phyloP scores from a whole-genome alignment of 1,140 invertebrate genomes.

The Drosophila biarmipes region DNA sequence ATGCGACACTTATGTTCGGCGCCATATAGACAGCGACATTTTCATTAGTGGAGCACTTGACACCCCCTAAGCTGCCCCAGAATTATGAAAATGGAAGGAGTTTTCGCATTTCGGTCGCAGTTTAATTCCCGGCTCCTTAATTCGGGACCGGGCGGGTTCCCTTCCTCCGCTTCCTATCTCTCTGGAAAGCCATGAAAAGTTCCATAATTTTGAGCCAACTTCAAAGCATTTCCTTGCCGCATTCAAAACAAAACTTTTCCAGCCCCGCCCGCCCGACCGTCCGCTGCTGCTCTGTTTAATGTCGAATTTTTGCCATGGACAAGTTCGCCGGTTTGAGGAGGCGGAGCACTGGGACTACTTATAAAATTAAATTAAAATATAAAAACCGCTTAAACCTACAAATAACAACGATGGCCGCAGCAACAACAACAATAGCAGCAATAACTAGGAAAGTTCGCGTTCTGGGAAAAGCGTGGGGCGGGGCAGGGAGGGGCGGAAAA shows the following conservation, averaged over 20 bases:
- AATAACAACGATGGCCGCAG: slow-evolving; percentile 59
- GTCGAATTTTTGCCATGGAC: slow-evolving; percentile 69
- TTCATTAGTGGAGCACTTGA: slow-evolving; percentile 10
- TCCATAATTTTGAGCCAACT: slow-evolving; percentile 59
- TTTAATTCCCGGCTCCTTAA: slow-evolving; percentile 21
- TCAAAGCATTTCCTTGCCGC: slow-evolving; percentile 67
- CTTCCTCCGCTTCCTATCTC: background rate
- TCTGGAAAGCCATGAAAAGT: slow-evolving; percentile 45
- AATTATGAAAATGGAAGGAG: slow-evolving; percentile 32
- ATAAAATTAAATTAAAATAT: slow-evolving; percentile 83
- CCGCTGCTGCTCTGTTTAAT: slow-evolving; percentile 58
- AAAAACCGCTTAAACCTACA: slow-evolving; percentile 79
- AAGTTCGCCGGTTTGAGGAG: slow-evolving; percentile 37
- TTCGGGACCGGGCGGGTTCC: background rate
- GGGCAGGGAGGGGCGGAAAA: slow-evolving; percentile 3
- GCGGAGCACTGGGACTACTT: slow-evolving; percentile 48
- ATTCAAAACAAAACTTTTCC: slow-evolving; percentile 58
- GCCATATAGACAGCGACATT: slow-evolving; percentile 17
- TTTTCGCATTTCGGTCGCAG: slow-evolving; percentile 31
- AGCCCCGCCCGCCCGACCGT: slow-evolving; percentile 5
- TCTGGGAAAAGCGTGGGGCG: background rate
- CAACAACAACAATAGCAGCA: slow-evolving; percentile 24
- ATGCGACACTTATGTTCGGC: background rate
- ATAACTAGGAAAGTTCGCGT: slow-evolving; percentile 32
- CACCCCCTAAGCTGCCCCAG: slow-evolving; percentile 1